Evolutionary conservation across 2,888 invertebrate genomes (phyloP), one percentile per base, ranked within the genome.

Genomic region (Sesia apiformis): DNA sequence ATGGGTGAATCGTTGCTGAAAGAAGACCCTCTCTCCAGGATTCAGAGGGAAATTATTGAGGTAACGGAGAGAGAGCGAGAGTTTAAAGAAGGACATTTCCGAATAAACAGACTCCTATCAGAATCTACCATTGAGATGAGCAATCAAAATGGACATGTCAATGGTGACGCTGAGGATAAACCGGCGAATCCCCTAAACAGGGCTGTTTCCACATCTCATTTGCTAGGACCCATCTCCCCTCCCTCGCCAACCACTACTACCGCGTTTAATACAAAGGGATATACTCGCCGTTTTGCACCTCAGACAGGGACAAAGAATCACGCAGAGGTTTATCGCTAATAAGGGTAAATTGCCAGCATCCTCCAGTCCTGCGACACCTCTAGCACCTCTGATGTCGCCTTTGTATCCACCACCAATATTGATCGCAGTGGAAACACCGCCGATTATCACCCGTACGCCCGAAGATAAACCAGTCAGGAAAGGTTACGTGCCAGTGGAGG

Each of bases 261-360:
- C 1, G 51, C 84, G 62, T 66, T 90, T 63, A 72, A 81, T 72
- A 76, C 87, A 63, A 91, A 91, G 64, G 90, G 90, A 38, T 88
- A 87, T 70, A 84, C 87, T 53, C 88, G 91, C 58, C 91, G 93
- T 40, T 94, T 94, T 67, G 91, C 93, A 4, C 92, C 92, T 5
- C 92, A 90, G 60, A 91, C 90, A 3, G 91, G 92, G 8, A 93
- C 93, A 58, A 95, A 93, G 96, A 7, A 91, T 96, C 39, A 96
- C 96, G 96, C 94, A 96, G 70, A 92, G 95, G 70, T 96, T 96
- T 74, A 92, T 96, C 59, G 95, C 95, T 57, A 94, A 93, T 40
- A 92, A 94, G 55, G 96, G 96, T 39, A 95, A 94, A 79, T 70
- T 93, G 56, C 84, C 86, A 3, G 72, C 81, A 3, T 69, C 78